A percentile compares a stretch with the other conserved stretches of the same genome.
Conservation (phyloP, 2,113 vertebrate genomes). For the Nannospalax galili region DNA sequence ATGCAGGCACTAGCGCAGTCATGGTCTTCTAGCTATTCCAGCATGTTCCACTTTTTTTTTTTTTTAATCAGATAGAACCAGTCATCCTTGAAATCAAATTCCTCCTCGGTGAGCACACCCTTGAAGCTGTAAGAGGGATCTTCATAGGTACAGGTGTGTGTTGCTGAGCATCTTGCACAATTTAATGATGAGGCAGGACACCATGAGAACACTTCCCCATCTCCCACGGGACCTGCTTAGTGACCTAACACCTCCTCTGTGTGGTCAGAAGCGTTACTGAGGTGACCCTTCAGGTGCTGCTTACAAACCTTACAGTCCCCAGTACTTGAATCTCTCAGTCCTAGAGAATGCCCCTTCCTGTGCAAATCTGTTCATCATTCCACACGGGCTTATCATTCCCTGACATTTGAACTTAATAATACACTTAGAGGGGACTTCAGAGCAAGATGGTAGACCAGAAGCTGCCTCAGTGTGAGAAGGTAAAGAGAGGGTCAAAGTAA, state of each 20-base stretch:
- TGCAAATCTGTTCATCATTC: not conserved
- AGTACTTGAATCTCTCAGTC: not conserved
- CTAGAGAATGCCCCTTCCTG: not conserved
- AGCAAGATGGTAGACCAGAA: no score
- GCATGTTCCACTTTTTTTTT: not conserved
- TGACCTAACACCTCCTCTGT: not conserved
- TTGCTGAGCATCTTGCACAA: not conserved
- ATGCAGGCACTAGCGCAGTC: accelerated
- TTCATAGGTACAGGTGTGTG: not conserved
- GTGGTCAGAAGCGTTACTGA: not conserved
- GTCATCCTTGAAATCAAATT: not conserved
- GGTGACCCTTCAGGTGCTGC: not conserved
- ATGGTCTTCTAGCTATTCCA: not conserved
- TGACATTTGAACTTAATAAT: not conserved
- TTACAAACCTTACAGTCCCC: not conserved
- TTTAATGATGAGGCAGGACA: not conserved
- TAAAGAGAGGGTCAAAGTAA: no score
- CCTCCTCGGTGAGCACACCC: not conserved
- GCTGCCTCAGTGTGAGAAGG: not conserved
- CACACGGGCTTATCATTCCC: not conserved
- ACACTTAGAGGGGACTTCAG: not conserved
- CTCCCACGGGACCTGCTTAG: not conserved
- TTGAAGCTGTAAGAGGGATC: not conserved
- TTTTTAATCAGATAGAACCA: not conserved
- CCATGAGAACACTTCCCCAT: not conserved